These are phyloP conservation scores for Epinotia brunnichana DNA, from an alignment of 2,888 invertebrate species.

Conservation along the genomic window DNA sequence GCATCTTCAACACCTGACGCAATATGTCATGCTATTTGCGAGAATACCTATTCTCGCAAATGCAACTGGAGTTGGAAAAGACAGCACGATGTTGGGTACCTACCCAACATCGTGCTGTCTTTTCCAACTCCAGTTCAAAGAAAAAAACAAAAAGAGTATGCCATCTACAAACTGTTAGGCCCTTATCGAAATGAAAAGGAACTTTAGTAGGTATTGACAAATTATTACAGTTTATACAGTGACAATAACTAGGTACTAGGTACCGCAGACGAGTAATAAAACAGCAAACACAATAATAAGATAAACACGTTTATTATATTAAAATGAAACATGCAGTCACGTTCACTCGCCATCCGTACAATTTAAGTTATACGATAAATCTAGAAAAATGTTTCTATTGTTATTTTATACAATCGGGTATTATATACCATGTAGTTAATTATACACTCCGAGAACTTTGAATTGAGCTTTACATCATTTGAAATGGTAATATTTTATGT, in stretches of 20 bases:
- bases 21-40: conserved; percentile 8
- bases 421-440: conserved; percentile 31
- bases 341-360: conserved; percentile 66
- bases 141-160: neutral
- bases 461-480: conserved; percentile 37
- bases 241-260: conserved; percentile 1
- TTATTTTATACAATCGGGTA: conserved; percentile 40
- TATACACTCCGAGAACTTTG: conserved; percentile 36
- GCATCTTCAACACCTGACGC: conserved; percentile 19
- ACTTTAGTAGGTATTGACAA: conserved; percentile 5
- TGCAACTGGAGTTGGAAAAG: too few species aligned
- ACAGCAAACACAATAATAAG: conserved; percentile 68
- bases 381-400: conserved; percentile 35
- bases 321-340: conserved; percentile 63
- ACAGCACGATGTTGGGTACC: too few species aligned
- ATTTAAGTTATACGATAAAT: conserved; percentile 60
- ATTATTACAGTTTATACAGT: conserved; percentile 1
- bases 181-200: neutral
- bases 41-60: too few species aligned
- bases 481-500: conserved; percentile 28
- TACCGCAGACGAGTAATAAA: conserved; percentile 59
- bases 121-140: neutral
- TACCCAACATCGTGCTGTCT: neutral
- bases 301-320: conserved; percentile 77
- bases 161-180: neutral